Evolutionary conservation across 1,140 invertebrate species (phyloP).

Genomic region (Globodera rostochiensis): DNA sequence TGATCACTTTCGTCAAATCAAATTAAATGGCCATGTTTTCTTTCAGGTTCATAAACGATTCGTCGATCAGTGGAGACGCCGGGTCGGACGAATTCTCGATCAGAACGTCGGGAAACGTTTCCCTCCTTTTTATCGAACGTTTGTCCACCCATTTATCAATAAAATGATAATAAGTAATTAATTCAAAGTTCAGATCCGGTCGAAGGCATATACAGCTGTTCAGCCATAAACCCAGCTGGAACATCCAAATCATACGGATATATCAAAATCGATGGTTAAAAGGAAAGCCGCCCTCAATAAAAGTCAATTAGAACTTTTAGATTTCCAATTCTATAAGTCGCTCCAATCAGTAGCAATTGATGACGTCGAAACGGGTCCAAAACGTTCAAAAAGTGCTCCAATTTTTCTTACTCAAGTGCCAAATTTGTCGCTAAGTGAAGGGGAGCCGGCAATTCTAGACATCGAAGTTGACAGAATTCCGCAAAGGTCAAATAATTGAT

Average conservation of each 20-base stretch:
- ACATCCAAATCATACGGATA: conserved; percentile 63
- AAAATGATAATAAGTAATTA: too few relatives aligned
- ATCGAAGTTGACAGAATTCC: conserved; percentile 51
- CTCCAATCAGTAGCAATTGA: background rate
- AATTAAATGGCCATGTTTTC: conserved; percentile 27
- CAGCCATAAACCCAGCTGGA: conserved; percentile 46
- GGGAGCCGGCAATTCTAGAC: conserved; percentile 55
- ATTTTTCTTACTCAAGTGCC: conserved; percentile 51
- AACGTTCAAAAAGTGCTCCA: conserved; percentile 30
- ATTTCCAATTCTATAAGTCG: conserved; percentile 30
- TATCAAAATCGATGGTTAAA: conserved; percentile 55
- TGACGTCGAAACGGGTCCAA: conserved; percentile 35
- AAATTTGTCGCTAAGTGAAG: conserved; percentile 49
- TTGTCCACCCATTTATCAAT: background rate
- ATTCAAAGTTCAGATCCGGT: conserved; percentile 4
- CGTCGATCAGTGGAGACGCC: conserved; percentile 33
- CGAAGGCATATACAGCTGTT: conserved; percentile 11
- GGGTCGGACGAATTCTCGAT: conserved; percentile 11
- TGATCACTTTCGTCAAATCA: background rate
- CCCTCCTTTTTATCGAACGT: conserved; percentile 24
- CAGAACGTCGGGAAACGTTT: conserved; percentile 21
- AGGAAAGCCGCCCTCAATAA: conserved; percentile 2
- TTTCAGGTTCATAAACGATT: conserved; percentile 60
- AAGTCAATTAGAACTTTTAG: conserved; percentile 25
- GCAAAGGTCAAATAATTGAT: conserved; percentile 10